Evolutionary conservation across 1,140 invertebrate genomes (phyloP).

Genomic region (Macrobrachium nipponense): DNA sequence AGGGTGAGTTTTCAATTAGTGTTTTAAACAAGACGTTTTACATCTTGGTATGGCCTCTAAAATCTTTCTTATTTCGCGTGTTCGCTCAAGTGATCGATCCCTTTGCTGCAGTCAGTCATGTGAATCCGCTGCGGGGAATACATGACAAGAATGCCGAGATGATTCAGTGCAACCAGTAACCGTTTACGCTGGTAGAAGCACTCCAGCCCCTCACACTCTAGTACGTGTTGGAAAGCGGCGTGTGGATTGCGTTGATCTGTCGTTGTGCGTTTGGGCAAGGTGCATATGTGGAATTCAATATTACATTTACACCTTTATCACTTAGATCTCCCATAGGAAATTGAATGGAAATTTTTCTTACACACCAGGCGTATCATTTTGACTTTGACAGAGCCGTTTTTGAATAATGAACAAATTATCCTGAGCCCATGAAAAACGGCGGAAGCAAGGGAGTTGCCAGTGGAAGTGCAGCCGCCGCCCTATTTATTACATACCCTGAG

Average conservation of each 20-base stretch:
- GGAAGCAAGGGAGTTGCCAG: no score
- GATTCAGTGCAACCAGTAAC: conserved; percentile 19
- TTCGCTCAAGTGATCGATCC: neutral
- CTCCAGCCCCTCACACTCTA: conserved; percentile 24
- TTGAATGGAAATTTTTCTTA: no score
- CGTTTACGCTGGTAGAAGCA: conserved; percentile 1
- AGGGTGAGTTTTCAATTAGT: conserved; percentile 18
- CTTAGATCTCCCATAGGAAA: no score
- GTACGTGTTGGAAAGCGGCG: conserved; percentile 41
- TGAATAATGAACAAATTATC: no score
- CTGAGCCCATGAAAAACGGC: no score
- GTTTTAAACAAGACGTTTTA: conserved; percentile 4
- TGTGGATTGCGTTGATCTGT: conserved; percentile 21
- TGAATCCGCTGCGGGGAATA: neutral
- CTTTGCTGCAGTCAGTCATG: no score
- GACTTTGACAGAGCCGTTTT: no score
- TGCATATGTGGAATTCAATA: conserved; percentile 7
- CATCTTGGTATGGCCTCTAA: neutral
- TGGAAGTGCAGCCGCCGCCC: no score
- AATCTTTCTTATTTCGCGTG: neutral
- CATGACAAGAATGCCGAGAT: neutral
- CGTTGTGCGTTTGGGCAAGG: neutral
- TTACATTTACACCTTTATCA: no score
- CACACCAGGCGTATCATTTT: no score
- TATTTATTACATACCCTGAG: no score